These are phyloP conservation scores for Ceyx melanurus DNA, from an alignment of 2,113 vertebrate genomes.

Conservation along the genomic window DNA sequence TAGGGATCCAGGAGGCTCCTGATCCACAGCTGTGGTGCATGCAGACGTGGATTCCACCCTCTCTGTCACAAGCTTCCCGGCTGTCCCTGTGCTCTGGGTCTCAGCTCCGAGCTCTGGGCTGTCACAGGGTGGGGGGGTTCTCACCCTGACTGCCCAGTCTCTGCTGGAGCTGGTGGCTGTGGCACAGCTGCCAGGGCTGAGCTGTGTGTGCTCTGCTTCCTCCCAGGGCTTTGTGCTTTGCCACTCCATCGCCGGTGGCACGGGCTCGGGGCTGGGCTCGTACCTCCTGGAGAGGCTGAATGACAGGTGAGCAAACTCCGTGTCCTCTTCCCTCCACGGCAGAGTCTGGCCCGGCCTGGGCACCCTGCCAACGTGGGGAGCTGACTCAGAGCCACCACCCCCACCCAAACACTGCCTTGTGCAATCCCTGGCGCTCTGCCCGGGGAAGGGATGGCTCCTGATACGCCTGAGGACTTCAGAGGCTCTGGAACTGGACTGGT, in stretches of 20 bases:
- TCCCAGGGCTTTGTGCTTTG: slow-evolving; percentile 94
- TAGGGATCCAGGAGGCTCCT: neutral
- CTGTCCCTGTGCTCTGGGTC: neutral
- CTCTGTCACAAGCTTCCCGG: neutral
- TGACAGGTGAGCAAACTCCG: slow-evolving; percentile 82
- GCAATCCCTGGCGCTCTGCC: slow-evolving; percentile 32
- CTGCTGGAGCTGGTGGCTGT: neutral
- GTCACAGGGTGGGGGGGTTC: neutral
- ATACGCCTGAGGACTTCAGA: neutral
- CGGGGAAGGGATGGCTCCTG: neutral
- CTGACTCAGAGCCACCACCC: slow-evolving; percentile 62
- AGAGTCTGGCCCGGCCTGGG: neutral
- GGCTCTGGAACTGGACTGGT: neutral
- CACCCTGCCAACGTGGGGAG: neutral
- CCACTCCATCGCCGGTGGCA: slow-evolving; percentile 97
- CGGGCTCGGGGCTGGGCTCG: slow-evolving; percentile 93
- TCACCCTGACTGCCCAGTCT: neutral
- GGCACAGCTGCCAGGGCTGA: neutral
- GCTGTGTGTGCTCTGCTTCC: neutral
- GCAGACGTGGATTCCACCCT: neutral
- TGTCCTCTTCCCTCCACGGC: neutral
- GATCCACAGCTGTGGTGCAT: neutral
- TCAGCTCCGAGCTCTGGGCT: neutral
- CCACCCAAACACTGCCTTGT: slow-evolving; percentile 56
- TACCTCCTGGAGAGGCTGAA: slow-evolving; percentile 97